Conservation (phyloP, 2,113 vertebrate genomes). For the Dermatemys mawii region DNA sequence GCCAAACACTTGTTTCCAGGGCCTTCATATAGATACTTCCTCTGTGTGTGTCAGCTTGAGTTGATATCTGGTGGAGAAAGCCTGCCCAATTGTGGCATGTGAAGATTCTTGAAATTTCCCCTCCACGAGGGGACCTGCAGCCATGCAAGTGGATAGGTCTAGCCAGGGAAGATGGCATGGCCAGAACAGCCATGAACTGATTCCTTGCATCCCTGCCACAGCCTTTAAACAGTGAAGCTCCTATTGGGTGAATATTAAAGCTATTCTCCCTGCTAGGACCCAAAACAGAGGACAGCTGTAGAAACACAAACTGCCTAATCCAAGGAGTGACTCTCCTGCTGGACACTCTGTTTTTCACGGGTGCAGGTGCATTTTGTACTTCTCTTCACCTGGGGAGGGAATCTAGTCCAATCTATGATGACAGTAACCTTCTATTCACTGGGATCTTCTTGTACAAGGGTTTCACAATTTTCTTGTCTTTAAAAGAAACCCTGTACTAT, state of each 20-base stretch:
- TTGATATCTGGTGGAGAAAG: background rate
- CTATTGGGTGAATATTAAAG: background rate
- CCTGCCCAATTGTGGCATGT: background rate
- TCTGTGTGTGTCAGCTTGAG: background rate
- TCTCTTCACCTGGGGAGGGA: background rate
- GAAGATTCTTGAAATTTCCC: background rate
- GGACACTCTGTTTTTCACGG: background rate
- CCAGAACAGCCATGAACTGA: background rate
- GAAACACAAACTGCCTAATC: background rate
- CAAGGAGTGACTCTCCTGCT: background rate
- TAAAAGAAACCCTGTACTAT: background rate
- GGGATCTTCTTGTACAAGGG: background rate
- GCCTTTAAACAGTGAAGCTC: background rate
- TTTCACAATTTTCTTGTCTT: background rate
- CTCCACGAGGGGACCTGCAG: background rate
- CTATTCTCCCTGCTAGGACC: background rate
- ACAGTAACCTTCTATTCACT: background rate
- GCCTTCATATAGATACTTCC: background rate
- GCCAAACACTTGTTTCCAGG: background rate
- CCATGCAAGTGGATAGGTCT: background rate
- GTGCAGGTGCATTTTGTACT: background rate
- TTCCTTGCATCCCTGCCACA: background rate
- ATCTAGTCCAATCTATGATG: background rate
- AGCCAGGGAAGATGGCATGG: background rate
- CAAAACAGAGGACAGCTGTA: background rate